Base-by-base conservation (phyloP, 2,797 vertebrate species). In the Denticeps clupeoides region DNA sequence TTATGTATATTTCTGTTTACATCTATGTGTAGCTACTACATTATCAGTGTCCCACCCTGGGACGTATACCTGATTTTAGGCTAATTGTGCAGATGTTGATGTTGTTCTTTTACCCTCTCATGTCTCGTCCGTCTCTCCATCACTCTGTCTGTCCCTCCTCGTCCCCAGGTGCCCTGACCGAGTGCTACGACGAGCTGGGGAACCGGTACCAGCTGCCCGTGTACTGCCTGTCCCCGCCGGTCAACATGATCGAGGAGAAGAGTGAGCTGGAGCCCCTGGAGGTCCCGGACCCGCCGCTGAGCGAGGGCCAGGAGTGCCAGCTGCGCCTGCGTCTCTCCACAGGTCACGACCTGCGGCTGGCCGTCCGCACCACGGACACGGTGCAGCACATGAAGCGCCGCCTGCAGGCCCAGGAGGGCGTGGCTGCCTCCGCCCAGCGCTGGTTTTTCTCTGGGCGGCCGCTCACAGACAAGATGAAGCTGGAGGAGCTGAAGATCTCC, bases 391-490 rank as follows among this genome's bases (percentile, higher is more conserved):
- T 97, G 93, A 99, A 99, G 76, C 82, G 89, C 2, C 83, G 90
- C 19, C 79, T 98, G 11, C 91, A 95, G 2, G 78, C 75, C 0
- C 82, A 78, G 2, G 94, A 95, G 61, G 93, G 90, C 0, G 89
- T 93, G 43, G 81, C 88, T 2, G 84, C 92, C 0, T 19, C 69
- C 19, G 87, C 84, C 35, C 95, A 99, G 60, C 90, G 89, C 58
- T 98, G 95, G 94, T 98, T 99, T 77, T 99, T 97, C 76, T 97
- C 94, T 0, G 95, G 95, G 41, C 84, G 91, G 59, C 91, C 93
- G 0, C 87, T 99, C 65, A 91, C 91, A 1, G 92, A 98, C 77
- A 90, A 88, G 68, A 95, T 98, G 82, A 91, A 84, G 72, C 75
- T 97, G 76, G 93, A 97, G 65, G 93, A 97, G 62, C 83, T 97